Base-by-base conservation (phyloP, 37 sponge, comb jelly and placozoan genomes). In the Geodia barretti region DNA sequence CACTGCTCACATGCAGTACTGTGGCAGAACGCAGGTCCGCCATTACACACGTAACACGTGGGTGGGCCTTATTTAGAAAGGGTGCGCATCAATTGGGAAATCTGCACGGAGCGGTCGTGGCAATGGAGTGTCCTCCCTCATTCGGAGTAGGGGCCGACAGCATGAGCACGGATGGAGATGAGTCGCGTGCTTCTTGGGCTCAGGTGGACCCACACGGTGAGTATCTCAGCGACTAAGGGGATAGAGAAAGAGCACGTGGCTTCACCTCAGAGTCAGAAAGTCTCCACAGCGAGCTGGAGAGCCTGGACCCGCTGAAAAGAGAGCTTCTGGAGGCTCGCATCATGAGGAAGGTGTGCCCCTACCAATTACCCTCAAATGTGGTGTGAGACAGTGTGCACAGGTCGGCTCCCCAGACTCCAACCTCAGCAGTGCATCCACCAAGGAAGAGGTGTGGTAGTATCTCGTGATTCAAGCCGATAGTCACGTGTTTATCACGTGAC, bases 241-340 rank as follows among this genome's bases (percentile, higher is more conserved):
- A 66, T 28, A 26, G 14, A 20, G 9, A 25, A 24, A 9, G 8
- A 66, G 25, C 9, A 25, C 68, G 25, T 66, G 68, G 29, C 9
- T 9, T 25, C 21, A 70, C 29, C 40, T 20, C 40, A 71, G 77
- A 73, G 60, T 40, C 62, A 0, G 59, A 24, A 20, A 79, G 80
- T 78, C 29, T 54, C 40, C n/a, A n/a, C n/a, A 61, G 68, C 33
- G 78, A 76, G 41, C 25, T 92, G 59, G 86, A 81, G 40, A 64
- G 60, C 26, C 72, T 95, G 29, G 95, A 95, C 65, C 95, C 95
- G 0, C 95, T 87, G 32, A 91, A 91, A 68, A 69, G 90, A 73
- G 92, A 91, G 64, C 54, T 89, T 79, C 68, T 95, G 62, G 95
- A 95, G 78, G 95, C 95, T n/a, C 68, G 95, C 21, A 67, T 95